Percentiles rank a stretch among this genome's conserved stretches.
These are phyloP conservation scores for Drosophila pseudotalamancana DNA, from an alignment of 2,888 invertebrate genomes.

Conservation along the genomic window DNA sequence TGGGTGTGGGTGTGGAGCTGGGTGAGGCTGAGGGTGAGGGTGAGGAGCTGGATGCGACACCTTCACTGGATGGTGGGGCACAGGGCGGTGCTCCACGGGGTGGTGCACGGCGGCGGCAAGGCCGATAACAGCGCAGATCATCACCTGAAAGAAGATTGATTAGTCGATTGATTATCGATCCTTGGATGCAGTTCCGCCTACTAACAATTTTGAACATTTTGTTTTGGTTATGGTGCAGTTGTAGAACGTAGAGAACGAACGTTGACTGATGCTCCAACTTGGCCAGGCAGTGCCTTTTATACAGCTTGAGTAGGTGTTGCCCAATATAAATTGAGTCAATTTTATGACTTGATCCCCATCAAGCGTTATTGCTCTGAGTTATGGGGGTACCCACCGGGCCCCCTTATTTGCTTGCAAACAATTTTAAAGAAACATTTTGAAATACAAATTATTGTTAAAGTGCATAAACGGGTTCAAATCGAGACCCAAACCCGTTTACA, in stretches of 20 bases:
- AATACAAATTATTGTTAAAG: slow-evolving; percentile 22
- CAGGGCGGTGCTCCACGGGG: slow-evolving; percentile 12
- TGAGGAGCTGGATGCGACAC: slow-evolving; percentile 14
- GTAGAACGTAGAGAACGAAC: slow-evolving; percentile 33
- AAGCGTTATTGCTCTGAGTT: slow-evolving; percentile 29
- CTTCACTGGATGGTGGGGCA: slow-evolving; percentile 23
- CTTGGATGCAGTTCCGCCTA: not conserved
- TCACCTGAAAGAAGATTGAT: slow-evolving; percentile 40
- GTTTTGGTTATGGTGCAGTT: slow-evolving; percentile 30
- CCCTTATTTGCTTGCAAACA: slow-evolving; percentile 32
- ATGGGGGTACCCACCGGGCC: slow-evolving; percentile 16
- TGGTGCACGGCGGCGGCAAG: slow-evolving; percentile 50
- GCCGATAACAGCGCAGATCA: slow-evolving; percentile 63
- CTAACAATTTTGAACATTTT: slow-evolving; percentile 70
- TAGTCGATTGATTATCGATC: not conserved
- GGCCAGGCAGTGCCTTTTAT: slow-evolving; percentile 35
- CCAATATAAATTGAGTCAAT: slow-evolving; percentile 5
- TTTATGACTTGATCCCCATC: slow-evolving; percentile 21
- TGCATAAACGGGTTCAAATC: slow-evolving; percentile 37
- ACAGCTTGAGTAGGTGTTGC: slow-evolving; percentile 10
- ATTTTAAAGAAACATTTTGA: slow-evolving; percentile 13
- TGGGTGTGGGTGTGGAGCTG: slow-evolving; percentile 7
- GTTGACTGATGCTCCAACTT: slow-evolving; percentile 43
- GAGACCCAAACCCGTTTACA: slow-evolving; percentile 28
- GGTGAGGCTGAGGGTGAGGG: slow-evolving; percentile 6